Evolutionary conservation across 2,888 invertebrate genomes (phyloP), one percentile per base, ranked within the genome.

Genomic region (Pherbina coryleti): DNA sequence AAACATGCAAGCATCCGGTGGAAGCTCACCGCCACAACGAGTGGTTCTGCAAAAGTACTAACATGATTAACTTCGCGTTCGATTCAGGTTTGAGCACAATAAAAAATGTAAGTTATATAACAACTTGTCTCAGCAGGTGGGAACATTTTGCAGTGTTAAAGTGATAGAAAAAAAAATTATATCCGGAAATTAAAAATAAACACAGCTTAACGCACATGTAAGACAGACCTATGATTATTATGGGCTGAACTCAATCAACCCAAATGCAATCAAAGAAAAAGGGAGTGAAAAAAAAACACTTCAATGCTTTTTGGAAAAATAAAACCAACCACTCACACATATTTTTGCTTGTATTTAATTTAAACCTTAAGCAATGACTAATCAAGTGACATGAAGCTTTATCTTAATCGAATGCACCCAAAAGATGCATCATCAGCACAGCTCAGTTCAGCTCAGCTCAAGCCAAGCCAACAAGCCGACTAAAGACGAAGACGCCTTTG

Each of bases 401-500:
- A 9, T 55, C 22, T 55, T 22, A 19, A 55, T 55, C n/a, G 22
- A 22, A 55, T 55, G 51, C 51, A 51, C 28, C 51, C 70, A 49
- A 34, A 55, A 31, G 55, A 53, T 71, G 53, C 71, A 71, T 71
- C 71, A 71, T 55, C 71, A 17, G 28, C 22, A 5, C 19, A 44
- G 31, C 31, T 31, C 31, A n/a, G n/a, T n/a, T n/a, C n/a, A n/a
- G n/a, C n/a, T n/a, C n/a, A 44, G 3, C 44, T 44, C 55, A n/a
- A 55, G 8, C 19, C 3, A 55, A n/a, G 5, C n/a, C 19, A 22
- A 55, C 55, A n/a, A 22, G 14, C 17, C 25, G 28, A 28, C 51
- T n/a, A n/a, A n/a, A n/a, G n/a, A n/a, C n/a, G n/a, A n/a, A n/a
- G 71, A 71, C 71, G 71, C 71, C 55, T 55, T 31, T 31, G 25